These are phyloP conservation scores for Aeoliscus strigatus DNA, from an alignment of 2,797 vertebrate genomes.

Conservation along the genomic window DNA sequence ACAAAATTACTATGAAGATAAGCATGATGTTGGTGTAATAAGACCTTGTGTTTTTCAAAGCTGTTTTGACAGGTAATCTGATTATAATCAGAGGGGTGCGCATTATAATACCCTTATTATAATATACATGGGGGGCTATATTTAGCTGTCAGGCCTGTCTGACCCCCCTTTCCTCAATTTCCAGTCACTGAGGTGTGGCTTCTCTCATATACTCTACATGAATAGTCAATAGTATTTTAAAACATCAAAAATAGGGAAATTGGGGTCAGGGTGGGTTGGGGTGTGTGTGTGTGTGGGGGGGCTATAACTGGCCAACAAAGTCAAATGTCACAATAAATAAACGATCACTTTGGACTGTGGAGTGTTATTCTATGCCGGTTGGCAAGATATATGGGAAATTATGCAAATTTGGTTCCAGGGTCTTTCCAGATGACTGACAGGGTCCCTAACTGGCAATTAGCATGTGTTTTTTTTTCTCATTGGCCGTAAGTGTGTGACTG, in stretches of 20 bases:
- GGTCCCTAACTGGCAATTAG: constrained; percentile 59
- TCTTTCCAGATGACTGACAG: constrained; percentile 58
- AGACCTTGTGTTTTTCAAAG: no score
- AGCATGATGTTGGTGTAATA: no score
- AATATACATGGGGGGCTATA: no score
- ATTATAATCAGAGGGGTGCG: no score
- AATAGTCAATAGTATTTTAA: constrained; percentile 23
- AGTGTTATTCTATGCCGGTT: constrained; percentile 18
- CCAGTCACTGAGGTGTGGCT: constrained; percentile 22
- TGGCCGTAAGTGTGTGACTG: constrained; percentile 42
- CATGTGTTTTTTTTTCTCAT: constrained; percentile 50
- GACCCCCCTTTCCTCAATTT: constrained; percentile 50
- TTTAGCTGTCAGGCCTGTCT: constrained; percentile 45
- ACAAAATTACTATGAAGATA: no score
- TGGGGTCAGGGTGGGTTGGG: constrained; percentile 7
- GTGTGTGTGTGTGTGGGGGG: constrained; percentile 23
- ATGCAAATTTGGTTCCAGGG: constrained; percentile 49
- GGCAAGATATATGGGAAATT: constrained; percentile 45
- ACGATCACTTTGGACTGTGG: constrained; percentile 9
- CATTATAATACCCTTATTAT: no score
- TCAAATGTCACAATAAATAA: constrained; percentile 40
- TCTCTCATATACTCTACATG: constrained; percentile 4
- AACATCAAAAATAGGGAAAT: no score
- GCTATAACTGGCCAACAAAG: constrained; percentile 33
- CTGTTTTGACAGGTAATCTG: no score